Percentiles rank a stretch among this genome's conserved stretches.
Conservation (phyloP, 2,888 invertebrate genomes). For the Busseola fusca region DNA sequence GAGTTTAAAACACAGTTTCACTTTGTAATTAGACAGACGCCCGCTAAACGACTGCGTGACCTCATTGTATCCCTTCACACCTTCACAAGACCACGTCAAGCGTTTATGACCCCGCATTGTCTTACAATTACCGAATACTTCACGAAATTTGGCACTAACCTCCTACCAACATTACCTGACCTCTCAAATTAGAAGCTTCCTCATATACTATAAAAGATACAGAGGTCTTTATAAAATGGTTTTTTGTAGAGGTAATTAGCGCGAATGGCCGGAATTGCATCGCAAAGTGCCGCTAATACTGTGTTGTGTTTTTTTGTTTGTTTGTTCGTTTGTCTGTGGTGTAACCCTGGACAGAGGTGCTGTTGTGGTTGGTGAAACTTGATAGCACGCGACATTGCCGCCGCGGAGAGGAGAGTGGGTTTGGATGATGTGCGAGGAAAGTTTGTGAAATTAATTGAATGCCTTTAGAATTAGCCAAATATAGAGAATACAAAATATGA, state of each 20-base stretch:
- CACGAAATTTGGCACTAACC: conserved; percentile 84
- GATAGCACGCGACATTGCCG: conserved; percentile 85
- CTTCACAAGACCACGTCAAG: conserved; percentile 78
- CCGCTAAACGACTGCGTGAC: conserved; percentile 70
- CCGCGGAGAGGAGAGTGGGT: conserved; percentile 69
- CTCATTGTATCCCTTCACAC: conserved; percentile 74
- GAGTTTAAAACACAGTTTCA: conserved; percentile 57
- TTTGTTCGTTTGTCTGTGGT: conserved; percentile 62
- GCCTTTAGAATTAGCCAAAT: neutral
- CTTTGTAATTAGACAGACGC: conserved; percentile 59
- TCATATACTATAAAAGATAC: conserved; percentile 46
- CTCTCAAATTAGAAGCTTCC: conserved; percentile 48
- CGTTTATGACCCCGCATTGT: conserved; percentile 84
- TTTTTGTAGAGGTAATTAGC: conserved; percentile 76
- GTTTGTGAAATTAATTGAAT: neutral
- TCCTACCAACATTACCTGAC: conserved; percentile 65
- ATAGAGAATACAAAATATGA: neutral
- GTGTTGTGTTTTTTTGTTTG: conserved; percentile 80
- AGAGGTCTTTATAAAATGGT: conserved; percentile 51
- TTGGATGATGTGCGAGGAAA: conserved; percentile 23
- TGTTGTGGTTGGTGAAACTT: conserved; percentile 80
- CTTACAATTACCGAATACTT: conserved; percentile 83
- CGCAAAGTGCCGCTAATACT: conserved; percentile 84
- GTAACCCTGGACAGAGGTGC: conserved; percentile 71
- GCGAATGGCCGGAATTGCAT: conserved; percentile 79